Conservation (phyloP, 2,888 invertebrate species). For the Scrobipalpa costella region DNA sequence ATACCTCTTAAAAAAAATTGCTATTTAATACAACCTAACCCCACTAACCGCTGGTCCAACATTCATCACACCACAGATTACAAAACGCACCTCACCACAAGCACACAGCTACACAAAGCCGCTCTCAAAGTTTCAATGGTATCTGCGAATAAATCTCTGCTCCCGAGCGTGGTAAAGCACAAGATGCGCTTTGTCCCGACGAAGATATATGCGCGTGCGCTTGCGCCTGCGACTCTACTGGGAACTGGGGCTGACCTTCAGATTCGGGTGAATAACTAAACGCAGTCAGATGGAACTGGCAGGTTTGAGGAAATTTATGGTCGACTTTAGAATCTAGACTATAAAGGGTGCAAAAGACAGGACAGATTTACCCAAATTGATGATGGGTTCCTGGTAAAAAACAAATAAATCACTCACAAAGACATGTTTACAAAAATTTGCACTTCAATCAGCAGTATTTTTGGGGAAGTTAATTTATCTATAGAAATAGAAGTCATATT, state of each 20-base stretch:
- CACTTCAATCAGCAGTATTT: no score
- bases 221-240: constrained; percentile 31
- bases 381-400: no score
- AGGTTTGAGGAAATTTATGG: background rate
- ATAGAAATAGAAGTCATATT: no score
- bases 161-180: constrained; percentile 57
- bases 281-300: constrained; percentile 5
- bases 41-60: no score
- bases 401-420: background rate
- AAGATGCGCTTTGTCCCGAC: constrained; percentile 57
- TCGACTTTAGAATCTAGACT: no score
- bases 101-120: background rate
- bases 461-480: no score
- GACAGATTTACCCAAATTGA: no score
- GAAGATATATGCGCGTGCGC: constrained; percentile 39
- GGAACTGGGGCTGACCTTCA: constrained; percentile 32
- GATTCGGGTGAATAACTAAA: constrained; percentile 18
- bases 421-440: no score
- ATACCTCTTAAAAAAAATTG: no score
- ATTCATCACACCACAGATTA: background rate
- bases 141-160: constrained; percentile 64
- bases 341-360: no score
- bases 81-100: background rate
- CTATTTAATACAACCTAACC: no score
- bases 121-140: constrained; percentile 42